Evolutionary conservation across 2,113 vertebrate genomes (phyloP).

Genomic region (Phalacrocorax pelagicus): DNA sequence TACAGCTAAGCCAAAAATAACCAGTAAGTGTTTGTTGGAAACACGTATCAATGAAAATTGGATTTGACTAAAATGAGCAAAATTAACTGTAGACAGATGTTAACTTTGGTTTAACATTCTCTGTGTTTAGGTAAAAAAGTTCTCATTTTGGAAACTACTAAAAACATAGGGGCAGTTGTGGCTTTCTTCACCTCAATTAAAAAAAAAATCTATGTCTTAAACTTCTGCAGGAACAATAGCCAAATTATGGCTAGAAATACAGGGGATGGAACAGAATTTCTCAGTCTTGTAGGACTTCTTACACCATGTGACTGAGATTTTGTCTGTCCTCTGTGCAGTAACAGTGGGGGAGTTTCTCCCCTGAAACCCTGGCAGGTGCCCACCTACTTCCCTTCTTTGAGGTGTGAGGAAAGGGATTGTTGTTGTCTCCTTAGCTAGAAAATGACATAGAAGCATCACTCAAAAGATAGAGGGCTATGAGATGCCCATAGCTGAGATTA

Average conservation of each 20-base stretch:
- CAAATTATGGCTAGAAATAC: rapidly evolving
- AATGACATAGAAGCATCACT: neutral
- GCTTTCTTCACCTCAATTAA: rapidly evolving
- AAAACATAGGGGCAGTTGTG: rapidly evolving
- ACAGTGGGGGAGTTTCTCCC: neutral
- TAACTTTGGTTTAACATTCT: neutral
- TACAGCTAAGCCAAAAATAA: neutral
- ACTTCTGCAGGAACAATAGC: neutral
- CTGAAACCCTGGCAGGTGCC: neutral
- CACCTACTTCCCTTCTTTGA: neutral
- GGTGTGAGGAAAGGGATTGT: neutral
- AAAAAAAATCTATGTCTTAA: neutral
- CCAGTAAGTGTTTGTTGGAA: neutral
- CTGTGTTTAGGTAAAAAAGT: neutral
- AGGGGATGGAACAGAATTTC: neutral
- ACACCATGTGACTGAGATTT: neutral
- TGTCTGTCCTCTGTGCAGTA: neutral
- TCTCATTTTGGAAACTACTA: neutral
- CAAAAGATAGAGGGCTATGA: neutral
- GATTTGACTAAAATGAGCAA: neutral
- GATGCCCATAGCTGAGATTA: neutral
- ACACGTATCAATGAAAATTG: neutral
- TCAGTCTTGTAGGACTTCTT: neutral
- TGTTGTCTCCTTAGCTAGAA: neutral
- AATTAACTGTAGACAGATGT: neutral